A percentile compares a stretch with the other conserved stretches of the same genome.
These are phyloP conservation scores for Laspeyria flexula DNA, from an alignment of 2,888 invertebrate genomes.

Conservation along the genomic window DNA sequence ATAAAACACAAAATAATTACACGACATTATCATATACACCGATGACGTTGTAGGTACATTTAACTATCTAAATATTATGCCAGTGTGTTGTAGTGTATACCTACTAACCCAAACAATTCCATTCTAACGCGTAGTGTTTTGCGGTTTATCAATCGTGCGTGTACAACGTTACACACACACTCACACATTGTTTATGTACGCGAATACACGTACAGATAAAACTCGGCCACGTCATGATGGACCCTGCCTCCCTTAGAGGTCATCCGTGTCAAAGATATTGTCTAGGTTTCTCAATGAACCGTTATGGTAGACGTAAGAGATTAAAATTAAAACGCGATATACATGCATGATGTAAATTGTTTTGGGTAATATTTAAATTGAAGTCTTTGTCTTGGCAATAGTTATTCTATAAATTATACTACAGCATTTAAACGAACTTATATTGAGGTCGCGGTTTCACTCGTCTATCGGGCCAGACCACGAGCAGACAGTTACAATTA, in stretches of 20 bases:
- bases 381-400: neutral
- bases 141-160: constrained; percentile 55
- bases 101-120: constrained; percentile 58
- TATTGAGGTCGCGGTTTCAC: neutral
- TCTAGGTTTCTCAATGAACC: constrained; percentile 61
- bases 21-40: constrained; percentile 1
- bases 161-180: constrained; percentile 40
- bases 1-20: no score
- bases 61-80: constrained; percentile 46
- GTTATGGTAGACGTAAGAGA: constrained; percentile 22
- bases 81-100: constrained; percentile 20
- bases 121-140: constrained; percentile 53
- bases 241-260: constrained; percentile 65
- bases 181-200: constrained; percentile 12
- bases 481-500: no score
- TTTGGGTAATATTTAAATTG: neutral
- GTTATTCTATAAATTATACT: neutral
- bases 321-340: constrained; percentile 3
- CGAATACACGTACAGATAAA: constrained; percentile 25
- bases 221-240: constrained; percentile 42
- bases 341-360: neutral
- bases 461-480: neutral
- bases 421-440: neutral
- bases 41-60: constrained; percentile 31
- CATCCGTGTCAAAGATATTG: constrained; percentile 61